These are phyloP conservation scores for Meloidogyne floridensis DNA, from an alignment of 1,140 invertebrate species.

Conservation along the genomic window DNA sequence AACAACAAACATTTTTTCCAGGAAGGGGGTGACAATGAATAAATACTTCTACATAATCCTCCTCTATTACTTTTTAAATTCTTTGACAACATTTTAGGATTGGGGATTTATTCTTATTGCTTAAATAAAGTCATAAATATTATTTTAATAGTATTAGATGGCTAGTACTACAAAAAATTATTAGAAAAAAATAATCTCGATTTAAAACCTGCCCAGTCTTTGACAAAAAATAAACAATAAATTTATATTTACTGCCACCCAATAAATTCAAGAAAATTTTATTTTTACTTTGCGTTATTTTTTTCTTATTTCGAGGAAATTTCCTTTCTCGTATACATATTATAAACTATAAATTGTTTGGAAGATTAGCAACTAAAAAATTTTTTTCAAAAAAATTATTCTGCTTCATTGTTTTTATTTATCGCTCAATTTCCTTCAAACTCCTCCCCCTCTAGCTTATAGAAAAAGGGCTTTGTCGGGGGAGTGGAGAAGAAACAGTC, in stretches of 20 bases:
- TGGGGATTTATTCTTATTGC: background rate
- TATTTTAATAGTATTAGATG: too few species aligned
- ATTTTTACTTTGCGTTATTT: background rate
- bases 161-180: too few species aligned
- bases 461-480: background rate
- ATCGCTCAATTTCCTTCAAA: background rate
- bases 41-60: background rate
- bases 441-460: background rate
- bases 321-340: background rate
- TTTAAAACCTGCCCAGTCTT: too few species aligned
- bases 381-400: background rate
- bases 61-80: background rate
- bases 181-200: too few species aligned
- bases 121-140: too few species aligned
- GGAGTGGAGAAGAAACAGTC: background rate
- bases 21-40: background rate
- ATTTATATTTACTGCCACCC: too few species aligned
- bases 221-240: too few species aligned
- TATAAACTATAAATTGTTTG: background rate
- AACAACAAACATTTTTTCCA: background rate
- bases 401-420: too few species aligned
- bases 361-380: background rate
- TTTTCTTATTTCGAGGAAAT: background rate
- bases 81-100: background rate
- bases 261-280: background rate